Evolutionary conservation across 2,113 vertebrate species (phyloP).

Genomic region (Tinamus guttatus): DNA sequence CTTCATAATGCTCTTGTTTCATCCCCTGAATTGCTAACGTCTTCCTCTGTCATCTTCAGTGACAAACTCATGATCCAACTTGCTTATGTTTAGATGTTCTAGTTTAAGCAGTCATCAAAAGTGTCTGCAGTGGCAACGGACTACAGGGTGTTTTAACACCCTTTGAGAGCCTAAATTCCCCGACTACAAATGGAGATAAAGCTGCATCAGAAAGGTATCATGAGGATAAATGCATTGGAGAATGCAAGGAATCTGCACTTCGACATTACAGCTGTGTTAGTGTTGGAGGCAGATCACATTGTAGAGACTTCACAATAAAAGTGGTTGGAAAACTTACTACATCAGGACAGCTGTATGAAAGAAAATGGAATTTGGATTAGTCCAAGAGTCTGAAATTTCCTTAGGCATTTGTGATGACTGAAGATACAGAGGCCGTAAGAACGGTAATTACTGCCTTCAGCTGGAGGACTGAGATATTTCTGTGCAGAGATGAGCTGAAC

Average conservation of each 20-base stretch:
- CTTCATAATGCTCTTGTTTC: neutral
- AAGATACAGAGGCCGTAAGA: neutral
- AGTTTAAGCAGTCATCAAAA: neutral
- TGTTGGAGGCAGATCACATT: neutral
- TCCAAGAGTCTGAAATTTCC: neutral
- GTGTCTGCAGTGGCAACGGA: neutral
- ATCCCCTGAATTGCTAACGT: neutral
- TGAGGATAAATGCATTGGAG: slow-evolving; percentile 18
- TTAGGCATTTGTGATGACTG: neutral
- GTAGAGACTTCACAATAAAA: neutral
- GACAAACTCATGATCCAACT: neutral
- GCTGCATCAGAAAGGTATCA: neutral
- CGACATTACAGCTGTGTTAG: slow-evolving; percentile 48
- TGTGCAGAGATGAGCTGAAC: neutral
- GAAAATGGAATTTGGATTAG: neutral
- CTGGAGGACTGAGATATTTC: neutral
- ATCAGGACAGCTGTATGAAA: neutral
- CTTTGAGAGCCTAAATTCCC: neutral
- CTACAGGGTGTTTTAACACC: neutral
- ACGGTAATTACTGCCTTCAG: neutral
- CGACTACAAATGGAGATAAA: neutral
- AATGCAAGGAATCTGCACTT: slow-evolving; percentile 47
- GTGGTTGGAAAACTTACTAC: slow-evolving; percentile 4
- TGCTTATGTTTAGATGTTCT: neutral
- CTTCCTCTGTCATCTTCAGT: neutral